Base-by-base conservation (phyloP, 2,113 vertebrate genomes). In the Poecilia latipinna region DNA sequence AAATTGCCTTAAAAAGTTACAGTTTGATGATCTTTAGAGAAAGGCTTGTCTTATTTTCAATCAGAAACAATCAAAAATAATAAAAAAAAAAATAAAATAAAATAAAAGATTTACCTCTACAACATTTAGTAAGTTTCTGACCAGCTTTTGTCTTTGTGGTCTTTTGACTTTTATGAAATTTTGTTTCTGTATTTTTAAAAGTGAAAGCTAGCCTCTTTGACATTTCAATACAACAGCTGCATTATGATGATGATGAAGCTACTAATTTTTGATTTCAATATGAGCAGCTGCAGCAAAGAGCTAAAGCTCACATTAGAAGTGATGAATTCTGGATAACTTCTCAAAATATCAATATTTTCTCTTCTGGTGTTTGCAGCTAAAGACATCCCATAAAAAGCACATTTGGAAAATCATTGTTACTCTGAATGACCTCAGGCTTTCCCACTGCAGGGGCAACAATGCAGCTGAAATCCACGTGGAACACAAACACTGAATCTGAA, bases 331-430 rank as follows among this genome's bases (percentile, higher is more conserved):
- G 65, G 32, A 32, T 26, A 80, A 85, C 61, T 64, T 89, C 78
- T 77, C 64, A 65, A 74, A 75, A 61, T 64, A 93, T 90, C 83
- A 83, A 82, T 92, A 89, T 79, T 72, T 64, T 48, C 81, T 79
- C 85, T 83, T 82, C 83, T 85, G 78, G 42, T 80, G 82, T 85
- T 86, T 61, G 71, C 61, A 79, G 85, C 77, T 65, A 86, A 75
- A 83, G 70, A 79, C 33, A 80, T 78, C 28, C 61, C 10, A 33
- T 65, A 72, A 75, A 88, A 77, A 78, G 29, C 64, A 35, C 70
- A 48, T 80, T 83, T 79, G 77, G 70, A 39, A 31, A 63, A 24
- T 44, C 37, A 63, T 62, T 64, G 62, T 28, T 54, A 22, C 31
- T 78, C 37, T 79, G 28, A 83, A 87, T 77, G 66, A 84, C 82